Conservation (phyloP, 2,797 vertebrate species). For the Paguma larvata region DNA sequence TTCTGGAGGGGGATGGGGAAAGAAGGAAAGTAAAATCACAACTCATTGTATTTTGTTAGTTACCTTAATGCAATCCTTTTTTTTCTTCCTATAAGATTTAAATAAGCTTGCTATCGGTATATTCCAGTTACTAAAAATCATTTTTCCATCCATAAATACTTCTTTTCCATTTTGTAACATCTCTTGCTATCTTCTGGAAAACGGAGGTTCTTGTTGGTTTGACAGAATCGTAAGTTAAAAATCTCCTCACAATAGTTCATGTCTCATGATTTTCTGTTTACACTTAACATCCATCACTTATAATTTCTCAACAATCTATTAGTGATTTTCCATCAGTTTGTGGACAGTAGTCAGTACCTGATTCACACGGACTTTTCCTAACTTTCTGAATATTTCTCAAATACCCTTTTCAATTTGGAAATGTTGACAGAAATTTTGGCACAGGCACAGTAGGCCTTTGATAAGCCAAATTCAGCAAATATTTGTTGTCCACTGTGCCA, state of each 20-base stretch:
- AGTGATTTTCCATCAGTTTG: not conserved
- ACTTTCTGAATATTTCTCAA: slow-evolving; percentile 55
- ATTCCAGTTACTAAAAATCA: not conserved
- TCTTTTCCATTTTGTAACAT: not conserved
- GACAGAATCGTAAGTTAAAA: not conserved
- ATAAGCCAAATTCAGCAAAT: slow-evolving; percentile 1
- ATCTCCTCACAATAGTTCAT: not conserved
- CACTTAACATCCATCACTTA: not conserved
- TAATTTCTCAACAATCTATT: not conserved
- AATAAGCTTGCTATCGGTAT: not conserved
- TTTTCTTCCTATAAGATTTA: not conserved
- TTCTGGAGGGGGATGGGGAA: not conserved
- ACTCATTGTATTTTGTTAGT: not conserved
- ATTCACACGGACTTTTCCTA: not conserved
- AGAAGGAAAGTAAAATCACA: not conserved
- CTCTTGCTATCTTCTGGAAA: not conserved
- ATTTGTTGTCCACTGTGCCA: not conserved
- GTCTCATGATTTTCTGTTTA: not conserved
- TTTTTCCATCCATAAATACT: not conserved
- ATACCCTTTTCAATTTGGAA: slow-evolving; percentile 50
- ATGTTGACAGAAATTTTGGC: slow-evolving; percentile 37
- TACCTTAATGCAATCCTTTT: not conserved
- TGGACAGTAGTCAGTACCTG: not conserved
- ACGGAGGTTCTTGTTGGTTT: not conserved
- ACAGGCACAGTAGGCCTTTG: not conserved